Evolutionary conservation across 2,888 invertebrate species (phyloP), one percentile per base, ranked within the genome.

Genomic region (Globia sparganii): DNA sequence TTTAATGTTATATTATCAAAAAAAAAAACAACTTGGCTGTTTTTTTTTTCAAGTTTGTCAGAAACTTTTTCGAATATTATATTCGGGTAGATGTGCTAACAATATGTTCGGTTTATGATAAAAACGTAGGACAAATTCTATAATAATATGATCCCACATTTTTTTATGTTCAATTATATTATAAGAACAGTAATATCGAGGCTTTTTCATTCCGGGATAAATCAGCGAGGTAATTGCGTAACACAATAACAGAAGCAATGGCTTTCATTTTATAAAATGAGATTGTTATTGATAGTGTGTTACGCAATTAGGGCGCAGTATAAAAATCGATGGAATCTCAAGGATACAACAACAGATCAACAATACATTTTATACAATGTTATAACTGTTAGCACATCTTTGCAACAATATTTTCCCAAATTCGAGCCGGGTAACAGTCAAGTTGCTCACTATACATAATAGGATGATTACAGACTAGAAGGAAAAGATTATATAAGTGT

Each of bases 381-480:
- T 31, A 34, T 46, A 46, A 28, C 77, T 34, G 65, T 78, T 71
- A 75, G 68, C 85, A 69, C 72, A 81, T 81, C 81, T 53, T 40
- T 21, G 2, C 18, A 21, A n/a, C 28, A 58, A 65, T 40, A n/a
- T 61, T 78, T 80, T 84, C 59, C 34, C 49, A 65, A 84, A 72
- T 81, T 75, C 34, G 34, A 58, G 49, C 72, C 34, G 18, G 0
- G 21, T 9, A 87, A 88, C 86, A 90, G 88, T 86, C 90, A 91
- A 90, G 86, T 85, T 86, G 78, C 46, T 31, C n/a, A 58, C 80
- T 81, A 81, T 61, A 81, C 58, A 82, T 84, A 84, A 72, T 84
- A 88, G 90, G 90, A 89, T 80, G 49, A 81, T 81, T 92, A 92
- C 74, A 91, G 91, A 93, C 92, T 93, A 93, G 92, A 92, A 91